phyloP scores from a whole-genome alignment of 2,888 invertebrate genomes.

The Xestia c-nigrum region DNA sequence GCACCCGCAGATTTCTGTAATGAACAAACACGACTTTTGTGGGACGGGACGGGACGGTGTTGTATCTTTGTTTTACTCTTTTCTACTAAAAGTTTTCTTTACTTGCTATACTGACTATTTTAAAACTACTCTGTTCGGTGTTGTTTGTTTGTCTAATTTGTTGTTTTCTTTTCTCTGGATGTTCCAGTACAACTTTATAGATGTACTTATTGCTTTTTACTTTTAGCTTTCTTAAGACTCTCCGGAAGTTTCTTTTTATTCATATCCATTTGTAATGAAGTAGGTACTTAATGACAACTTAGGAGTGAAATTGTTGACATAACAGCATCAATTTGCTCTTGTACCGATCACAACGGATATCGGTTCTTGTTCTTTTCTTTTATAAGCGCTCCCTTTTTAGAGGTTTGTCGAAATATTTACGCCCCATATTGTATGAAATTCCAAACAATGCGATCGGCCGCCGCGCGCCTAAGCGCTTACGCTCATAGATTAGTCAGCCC shows the following conservation, averaged over 20 bases:
- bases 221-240: neutral
- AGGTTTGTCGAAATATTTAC: conserved; percentile 89
- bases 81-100: neutral
- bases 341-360: conserved; percentile 73
- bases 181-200: neutral
- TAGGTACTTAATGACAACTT: neutral
- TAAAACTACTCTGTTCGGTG: neutral
- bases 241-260: neutral
- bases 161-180: neutral
- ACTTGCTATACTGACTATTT: neutral
- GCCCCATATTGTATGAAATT: conserved; percentile 88
- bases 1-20: conserved; percentile 74
- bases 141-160: neutral
- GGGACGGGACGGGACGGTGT: conserved; percentile 50
- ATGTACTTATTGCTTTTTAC: neutral
- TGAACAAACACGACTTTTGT: conserved; percentile 62
- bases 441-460: conserved; percentile 85
- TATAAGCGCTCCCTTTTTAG: conserved; percentile 84
- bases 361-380: conserved; percentile 82
- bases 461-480: conserved; percentile 66
- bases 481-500: conserved; percentile 74
- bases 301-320: conserved; percentile 14
- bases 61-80: conserved; percentile 62
- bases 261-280: conserved; percentile 1
- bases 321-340: conserved; percentile 42